Evolutionary conservation across 2,888 invertebrate species (phyloP), one percentile per base, ranked within the genome.

Genomic region (Barypeithes pellucidus): DNA sequence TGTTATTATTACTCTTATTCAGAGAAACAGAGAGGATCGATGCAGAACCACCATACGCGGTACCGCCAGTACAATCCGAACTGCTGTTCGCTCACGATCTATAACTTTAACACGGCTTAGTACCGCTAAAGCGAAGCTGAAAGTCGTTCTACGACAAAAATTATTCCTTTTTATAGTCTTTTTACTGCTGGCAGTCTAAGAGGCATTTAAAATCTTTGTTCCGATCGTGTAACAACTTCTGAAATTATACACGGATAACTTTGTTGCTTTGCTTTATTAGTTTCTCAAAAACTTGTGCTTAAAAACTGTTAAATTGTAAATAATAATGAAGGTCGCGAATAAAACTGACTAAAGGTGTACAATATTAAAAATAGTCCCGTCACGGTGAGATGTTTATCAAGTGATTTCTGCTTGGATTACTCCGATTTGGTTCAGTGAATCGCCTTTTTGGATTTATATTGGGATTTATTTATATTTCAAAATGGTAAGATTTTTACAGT

Each of bases 51-150:
- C 62, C n/a, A n/a, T 39, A 33, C 72, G 67, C 72, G 67, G 68
- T 68, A 73, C 73, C 63, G 63, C 67, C 73, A 73, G 73, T 73
- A 68, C 68, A 62, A 33, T 62, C 18, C 68, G 73, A 68, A 67
- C 73, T 33, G 59, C 63, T 52, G 73, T 11, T 57, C 47, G 67
- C 29, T 63, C 43, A 59, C 67, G 67, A 68, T 63, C 63, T 54
- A 43, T 61, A 66, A 41, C 57, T 59, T 66, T 33, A 29, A 59
- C 67, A 59, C 67, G 60, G 18, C 43, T 54, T 39, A 54, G 62
- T 54, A 62, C 62, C 69, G 62, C 62, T 62, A 29, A 45, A 60
- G 22, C 24, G 22, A 61, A 68, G 33, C 47, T 61, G 59, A 52
- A 68, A 61, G 69, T 69, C 41, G 62, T 22, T 61, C 68, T 18